Conservation (phyloP, 2,797 vertebrate genomes). For the Danio albolineatus region DNA sequence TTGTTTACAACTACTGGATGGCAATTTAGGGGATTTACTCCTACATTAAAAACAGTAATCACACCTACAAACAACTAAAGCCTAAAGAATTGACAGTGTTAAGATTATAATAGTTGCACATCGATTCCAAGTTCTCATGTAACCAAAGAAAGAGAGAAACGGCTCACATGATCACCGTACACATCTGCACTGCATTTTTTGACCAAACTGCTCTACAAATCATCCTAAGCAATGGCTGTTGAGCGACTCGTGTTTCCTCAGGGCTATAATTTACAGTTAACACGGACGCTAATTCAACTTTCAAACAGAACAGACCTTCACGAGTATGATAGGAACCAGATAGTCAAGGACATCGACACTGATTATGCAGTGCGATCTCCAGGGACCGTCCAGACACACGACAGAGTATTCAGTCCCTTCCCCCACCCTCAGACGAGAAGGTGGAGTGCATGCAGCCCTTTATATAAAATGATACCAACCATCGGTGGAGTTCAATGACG, state of each 20-base stretch:
- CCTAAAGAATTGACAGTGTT: too few relatives aligned
- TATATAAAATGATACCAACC: background rate
- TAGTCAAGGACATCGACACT: conserved; percentile 9
- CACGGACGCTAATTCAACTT: background rate
- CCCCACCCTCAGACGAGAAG: background rate
- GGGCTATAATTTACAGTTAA: background rate
- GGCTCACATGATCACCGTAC: background rate
- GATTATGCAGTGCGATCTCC: conserved; percentile 16
- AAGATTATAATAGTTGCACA: too few relatives aligned
- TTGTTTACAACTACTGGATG: too few relatives aligned
- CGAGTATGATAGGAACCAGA: conserved; percentile 2
- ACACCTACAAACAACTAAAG: too few relatives aligned
- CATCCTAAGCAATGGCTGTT: background rate
- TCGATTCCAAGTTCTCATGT: background rate
- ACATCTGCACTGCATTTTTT: background rate
- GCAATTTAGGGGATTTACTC: too few relatives aligned
- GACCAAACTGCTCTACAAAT: background rate
- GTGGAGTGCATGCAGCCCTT: background rate
- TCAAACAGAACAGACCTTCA: background rate
- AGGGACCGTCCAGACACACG: background rate
- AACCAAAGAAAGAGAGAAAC: background rate
- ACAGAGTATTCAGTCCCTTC: conserved; percentile 16
- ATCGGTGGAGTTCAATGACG: background rate
- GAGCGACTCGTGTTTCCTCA: background rate
- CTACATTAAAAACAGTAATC: too few relatives aligned